Base-by-base conservation (phyloP, 2,797 vertebrate genomes). In the Arnoldichthys spilopterus region DNA sequence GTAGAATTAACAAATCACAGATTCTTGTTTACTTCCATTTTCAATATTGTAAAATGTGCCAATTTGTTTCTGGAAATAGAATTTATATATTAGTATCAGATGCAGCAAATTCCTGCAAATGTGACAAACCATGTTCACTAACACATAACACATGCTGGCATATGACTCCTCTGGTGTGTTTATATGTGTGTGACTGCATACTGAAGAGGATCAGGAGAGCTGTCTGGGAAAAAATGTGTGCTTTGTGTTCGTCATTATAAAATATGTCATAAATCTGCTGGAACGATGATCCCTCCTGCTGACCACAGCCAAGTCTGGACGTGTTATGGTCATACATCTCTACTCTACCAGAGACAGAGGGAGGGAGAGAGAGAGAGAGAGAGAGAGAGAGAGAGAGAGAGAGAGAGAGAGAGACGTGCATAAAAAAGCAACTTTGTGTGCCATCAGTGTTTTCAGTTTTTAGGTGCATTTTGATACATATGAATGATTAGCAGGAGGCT, bases 251-350 rank as follows among this genome's bases (percentile, higher is more conserved):
- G 58, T 82, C 30, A 59, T 66, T 54, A 82, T 84, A 72, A 78
- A 72, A 28, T 45, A 24, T 62, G 77, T 76, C 72, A 87, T 84
- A 80, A 84, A 90, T 86, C 88, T 87, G 81, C 72, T 20, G 63
- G 82, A 81, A 72, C 76, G 75, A 82, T 6, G 3, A 43, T 71
- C 75, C 79, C n/a, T 79, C 40, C 63, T 49, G 24, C 78, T 81
- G 80, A 88, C 70, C 82, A 59, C 86, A 80, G 88, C 84, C 84
- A 81, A 0, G 68, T 20, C 32, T 40, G 62, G 32, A 28, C 8
- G 24, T 67, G 11, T 45, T n/a, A 15, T n/a, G 11, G 1, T 22
- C 22, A 67, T 67, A 66, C 34, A 30, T 51, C 16, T 67, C 66
- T 13, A 18, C 43, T 43, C 47, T 28, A 28, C 43, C 43, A 68